These are phyloP conservation scores for Scaptomyza hsui DNA, from an alignment of 1,140 invertebrate genomes.

Conservation along the genomic window DNA sequence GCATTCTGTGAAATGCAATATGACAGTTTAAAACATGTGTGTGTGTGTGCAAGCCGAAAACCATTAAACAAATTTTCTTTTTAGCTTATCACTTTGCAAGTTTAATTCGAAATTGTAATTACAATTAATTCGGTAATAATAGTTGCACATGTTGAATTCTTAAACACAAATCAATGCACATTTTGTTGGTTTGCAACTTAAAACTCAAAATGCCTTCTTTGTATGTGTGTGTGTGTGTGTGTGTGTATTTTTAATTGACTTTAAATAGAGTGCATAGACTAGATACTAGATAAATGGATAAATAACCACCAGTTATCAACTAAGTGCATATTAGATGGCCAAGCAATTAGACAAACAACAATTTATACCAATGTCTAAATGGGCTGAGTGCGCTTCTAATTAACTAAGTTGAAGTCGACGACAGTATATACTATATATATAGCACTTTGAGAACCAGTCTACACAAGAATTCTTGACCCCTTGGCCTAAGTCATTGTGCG, in stretches of 20 bases:
- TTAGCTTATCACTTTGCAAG: neutral
- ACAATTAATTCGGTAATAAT: too few species aligned
- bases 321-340: constrained; percentile 60
- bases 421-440: constrained; percentile 27
- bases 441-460: constrained; percentile 4
- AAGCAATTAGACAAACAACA: constrained; percentile 40
- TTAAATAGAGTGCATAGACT: neutral
- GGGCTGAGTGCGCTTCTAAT: constrained; percentile 58
- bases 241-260: too few species aligned
- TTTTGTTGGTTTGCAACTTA: too few species aligned
- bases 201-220: neutral
- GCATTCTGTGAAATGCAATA: constrained; percentile 5
- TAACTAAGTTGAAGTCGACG: constrained; percentile 19
- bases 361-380: constrained; percentile 17
- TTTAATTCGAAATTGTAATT: neutral
- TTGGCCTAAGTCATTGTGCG: neutral
- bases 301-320: constrained; percentile 43
- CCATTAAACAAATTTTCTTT: neutral
- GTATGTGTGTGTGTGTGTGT: constrained; percentile 6
- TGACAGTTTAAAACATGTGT: neutral
- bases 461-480: neutral
- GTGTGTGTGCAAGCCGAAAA: too few species aligned
- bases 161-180: too few species aligned
- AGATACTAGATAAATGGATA: constrained; percentile 33
- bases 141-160: neutral